Evolutionary conservation across 92 coral and sea anemone species (phyloP), one percentile per base, ranked within the genome.

Genomic region (Palythoa caribaeorum): DNA sequence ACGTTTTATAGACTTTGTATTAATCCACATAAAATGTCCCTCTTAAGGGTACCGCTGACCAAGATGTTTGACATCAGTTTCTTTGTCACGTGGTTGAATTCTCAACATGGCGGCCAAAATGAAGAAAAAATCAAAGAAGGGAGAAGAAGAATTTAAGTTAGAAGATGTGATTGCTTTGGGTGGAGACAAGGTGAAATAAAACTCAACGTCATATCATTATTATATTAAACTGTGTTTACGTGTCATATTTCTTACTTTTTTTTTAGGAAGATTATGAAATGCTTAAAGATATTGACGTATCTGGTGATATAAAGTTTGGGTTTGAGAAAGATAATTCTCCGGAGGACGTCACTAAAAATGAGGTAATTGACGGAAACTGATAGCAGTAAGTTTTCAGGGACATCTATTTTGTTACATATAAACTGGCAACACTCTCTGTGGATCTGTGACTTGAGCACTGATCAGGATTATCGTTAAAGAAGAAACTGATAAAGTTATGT

Each of bases 81-180:
- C 20, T 16, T 16, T 81, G 47, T 77, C 98, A 93, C 96, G 96
- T 95, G 98, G 79, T 37, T 50, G 54, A 89, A 76, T 87, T 87
- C 5, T 71, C 94, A 95, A 97, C 48, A 97, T 97, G 99, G 99
- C 99, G 93, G 90, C 97, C 94, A 94, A 89, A 84, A 92, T 86
- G 92, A 94, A 90, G 92, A 75, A 60, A 52, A 89, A 69, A 3
- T 80, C 89, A 19, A 73, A 71, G 39, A 88, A 87, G 39, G 68
- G 51, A 71, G 73, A 36, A 20, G 84, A 76, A 16, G 94, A 92
- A 14, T 87, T 97, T 10, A 83, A 90, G 38, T 88, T 97, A 36
- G 88, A 92, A 60, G 94, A 97, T 84, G 99, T 97, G 1, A 87
- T 95, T 62, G 97, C 93, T 36, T 60, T 93, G 17, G 99, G 99